phyloP scores from a whole-genome alignment of 1,140 invertebrate genomes.

The Leptonema lineaticorne region DNA sequence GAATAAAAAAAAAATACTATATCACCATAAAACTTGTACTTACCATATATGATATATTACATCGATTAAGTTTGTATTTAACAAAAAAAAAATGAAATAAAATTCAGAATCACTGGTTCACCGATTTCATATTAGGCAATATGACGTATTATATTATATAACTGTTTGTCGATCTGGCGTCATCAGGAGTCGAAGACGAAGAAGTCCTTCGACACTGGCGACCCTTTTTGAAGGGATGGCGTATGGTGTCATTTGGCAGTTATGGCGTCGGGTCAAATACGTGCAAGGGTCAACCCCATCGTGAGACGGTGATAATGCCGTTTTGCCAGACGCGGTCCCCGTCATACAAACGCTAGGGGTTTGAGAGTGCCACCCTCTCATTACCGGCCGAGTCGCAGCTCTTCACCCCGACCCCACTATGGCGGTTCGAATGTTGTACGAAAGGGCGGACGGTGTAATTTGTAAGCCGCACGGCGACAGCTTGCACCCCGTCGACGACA shows the following conservation, averaged over 20 bases:
- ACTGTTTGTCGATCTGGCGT: not conserved
- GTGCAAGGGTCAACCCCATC: conserved; percentile 22
- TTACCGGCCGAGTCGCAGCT: conserved; percentile 15
- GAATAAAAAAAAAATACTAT: no score
- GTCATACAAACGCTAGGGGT: not conserved
- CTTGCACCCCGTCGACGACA: not conserved
- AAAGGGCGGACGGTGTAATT: conserved; percentile 11
- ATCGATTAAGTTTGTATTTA: no score
- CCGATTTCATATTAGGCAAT: not conserved
- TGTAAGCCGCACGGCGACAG: conserved; percentile 24
- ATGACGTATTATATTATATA: not conserved
- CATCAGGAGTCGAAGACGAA: not conserved
- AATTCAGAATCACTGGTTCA: no score
- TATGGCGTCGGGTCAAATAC: conserved; percentile 23
- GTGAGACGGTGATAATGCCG: conserved; percentile 22
- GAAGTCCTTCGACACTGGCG: not conserved
- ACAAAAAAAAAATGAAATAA: no score
- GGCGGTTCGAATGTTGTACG: no score
- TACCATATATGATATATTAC: not conserved
- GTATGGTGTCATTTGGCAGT: conserved; percentile 26
- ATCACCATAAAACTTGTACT: not conserved
- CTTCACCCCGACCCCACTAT: no score
- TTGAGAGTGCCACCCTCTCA: not conserved
- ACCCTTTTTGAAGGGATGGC: no score
- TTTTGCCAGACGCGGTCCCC: conserved; percentile 10